Evolutionary conservation across 2,888 invertebrate genomes (phyloP).

Genomic region (Cistogaster globosa): DNA sequence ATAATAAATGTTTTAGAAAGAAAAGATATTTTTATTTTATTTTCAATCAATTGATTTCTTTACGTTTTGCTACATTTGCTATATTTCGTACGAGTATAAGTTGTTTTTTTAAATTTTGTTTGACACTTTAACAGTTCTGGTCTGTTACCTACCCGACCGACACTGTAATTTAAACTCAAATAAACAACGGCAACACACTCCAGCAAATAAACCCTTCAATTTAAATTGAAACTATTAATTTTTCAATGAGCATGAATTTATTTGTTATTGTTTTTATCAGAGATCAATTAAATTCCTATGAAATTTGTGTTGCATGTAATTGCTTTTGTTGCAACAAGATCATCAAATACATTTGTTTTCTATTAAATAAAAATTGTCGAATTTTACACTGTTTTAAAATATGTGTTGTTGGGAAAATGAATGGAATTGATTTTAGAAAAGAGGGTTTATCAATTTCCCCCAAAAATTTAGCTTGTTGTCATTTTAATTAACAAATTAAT

Average conservation of each 20-base stretch:
- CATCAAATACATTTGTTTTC: slow-evolving; percentile 23
- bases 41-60: slow-evolving; percentile 68
- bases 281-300: slow-evolving; percentile 42
- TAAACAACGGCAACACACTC: background rate
- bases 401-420: slow-evolving; percentile 4
- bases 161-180: background rate
- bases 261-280: slow-evolving; percentile 31
- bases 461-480: slow-evolving; percentile 38
- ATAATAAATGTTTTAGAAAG: background rate
- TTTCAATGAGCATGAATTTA: background rate
- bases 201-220: slow-evolving; percentile 26
- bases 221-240: slow-evolving; percentile 53
- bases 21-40: slow-evolving; percentile 26
- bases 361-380: slow-evolving; percentile 24
- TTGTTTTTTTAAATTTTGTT: slow-evolving; percentile 44
- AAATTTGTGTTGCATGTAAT: slow-evolving; percentile 30
- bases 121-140: slow-evolving; percentile 67
- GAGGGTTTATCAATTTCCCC: slow-evolving; percentile 36
- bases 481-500: slow-evolving; percentile 42
- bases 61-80: slow-evolving; percentile 9
- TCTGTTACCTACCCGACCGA: slow-evolving; percentile 57
- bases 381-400: slow-evolving; percentile 31
- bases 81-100: slow-evolving; percentile 43
- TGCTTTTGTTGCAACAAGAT: background rate
- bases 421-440: background rate